Conservation (phyloP, 1,140 invertebrate genomes). For the Drosophila sp. region DNA sequence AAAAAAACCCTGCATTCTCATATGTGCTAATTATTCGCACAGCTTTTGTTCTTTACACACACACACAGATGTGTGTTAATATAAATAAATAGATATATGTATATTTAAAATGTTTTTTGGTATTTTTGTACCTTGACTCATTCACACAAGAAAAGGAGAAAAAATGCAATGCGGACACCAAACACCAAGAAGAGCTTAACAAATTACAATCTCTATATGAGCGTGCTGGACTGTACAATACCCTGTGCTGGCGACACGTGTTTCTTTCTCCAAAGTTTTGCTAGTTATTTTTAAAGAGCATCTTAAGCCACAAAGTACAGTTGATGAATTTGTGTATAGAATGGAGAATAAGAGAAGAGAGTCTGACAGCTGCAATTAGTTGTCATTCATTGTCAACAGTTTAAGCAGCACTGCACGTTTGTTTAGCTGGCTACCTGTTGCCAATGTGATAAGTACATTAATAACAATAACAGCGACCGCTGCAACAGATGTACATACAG, state of each 20-base stretch:
- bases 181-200: not conserved
- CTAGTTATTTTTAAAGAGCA: too few relatives aligned
- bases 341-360: not conserved
- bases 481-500: constrained; percentile 9
- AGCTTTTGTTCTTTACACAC: too few relatives aligned
- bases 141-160: constrained; percentile 3
- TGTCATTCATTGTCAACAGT: constrained; percentile 37
- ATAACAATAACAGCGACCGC: constrained; percentile 4
- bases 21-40: too few relatives aligned
- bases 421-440: constrained; percentile 66
- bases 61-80: too few relatives aligned
- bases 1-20: too few relatives aligned
- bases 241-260: too few relatives aligned
- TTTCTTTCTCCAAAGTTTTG: too few relatives aligned
- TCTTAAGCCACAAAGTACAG: not conserved
- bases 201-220: not conserved
- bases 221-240: not conserved
- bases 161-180: not conserved
- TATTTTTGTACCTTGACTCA: not conserved
- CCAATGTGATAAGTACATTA: constrained; percentile 40
- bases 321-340: not conserved
- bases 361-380: constrained; percentile 10
- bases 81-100: too few relatives aligned
- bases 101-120: not conserved
- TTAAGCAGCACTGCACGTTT: constrained; percentile 30